Percentiles rank a stretch among this genome's conserved stretches.
phyloP scores from a whole-genome alignment of 2,113 vertebrate genomes.

The Otocyon megalotis region DNA sequence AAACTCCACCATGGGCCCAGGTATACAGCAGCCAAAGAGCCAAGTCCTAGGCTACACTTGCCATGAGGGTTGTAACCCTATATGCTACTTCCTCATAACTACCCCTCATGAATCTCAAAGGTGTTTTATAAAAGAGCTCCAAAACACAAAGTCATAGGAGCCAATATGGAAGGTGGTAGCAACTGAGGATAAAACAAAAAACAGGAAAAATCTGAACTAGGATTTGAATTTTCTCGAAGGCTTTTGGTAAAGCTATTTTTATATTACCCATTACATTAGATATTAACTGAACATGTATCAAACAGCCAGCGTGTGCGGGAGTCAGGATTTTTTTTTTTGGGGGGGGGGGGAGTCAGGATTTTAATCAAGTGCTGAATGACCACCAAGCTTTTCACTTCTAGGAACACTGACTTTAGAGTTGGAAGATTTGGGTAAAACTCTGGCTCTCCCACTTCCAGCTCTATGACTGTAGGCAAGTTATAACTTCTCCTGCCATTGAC shows the following conservation, averaged over 20 bases:
- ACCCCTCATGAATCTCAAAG: background rate
- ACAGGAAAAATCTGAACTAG: background rate
- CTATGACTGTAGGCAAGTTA: background rate
- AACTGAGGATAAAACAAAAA: background rate
- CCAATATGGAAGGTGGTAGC: background rate
- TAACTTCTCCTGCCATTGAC: background rate
- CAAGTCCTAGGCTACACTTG: background rate
- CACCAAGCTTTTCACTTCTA: background rate
- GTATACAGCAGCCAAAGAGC: background rate
- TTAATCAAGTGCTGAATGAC: background rate
- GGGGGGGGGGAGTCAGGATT: background rate
- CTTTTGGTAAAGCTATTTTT: background rate
- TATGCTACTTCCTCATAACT: background rate
- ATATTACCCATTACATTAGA: background rate
- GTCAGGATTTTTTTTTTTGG: too few species aligned
- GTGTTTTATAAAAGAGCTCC: background rate
- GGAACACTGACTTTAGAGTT: background rate
- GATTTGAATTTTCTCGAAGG: background rate
- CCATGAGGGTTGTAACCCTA: background rate
- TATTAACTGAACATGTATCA: background rate
- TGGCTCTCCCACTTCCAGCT: background rate
- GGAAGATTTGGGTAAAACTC: background rate
- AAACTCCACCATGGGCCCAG: background rate
- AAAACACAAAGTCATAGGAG: slow-evolving; percentile 13
- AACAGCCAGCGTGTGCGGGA: background rate